These are phyloP conservation scores for Colinus virginianus DNA, from an alignment of 2,113 vertebrate genomes.

Conservation along the genomic window DNA sequence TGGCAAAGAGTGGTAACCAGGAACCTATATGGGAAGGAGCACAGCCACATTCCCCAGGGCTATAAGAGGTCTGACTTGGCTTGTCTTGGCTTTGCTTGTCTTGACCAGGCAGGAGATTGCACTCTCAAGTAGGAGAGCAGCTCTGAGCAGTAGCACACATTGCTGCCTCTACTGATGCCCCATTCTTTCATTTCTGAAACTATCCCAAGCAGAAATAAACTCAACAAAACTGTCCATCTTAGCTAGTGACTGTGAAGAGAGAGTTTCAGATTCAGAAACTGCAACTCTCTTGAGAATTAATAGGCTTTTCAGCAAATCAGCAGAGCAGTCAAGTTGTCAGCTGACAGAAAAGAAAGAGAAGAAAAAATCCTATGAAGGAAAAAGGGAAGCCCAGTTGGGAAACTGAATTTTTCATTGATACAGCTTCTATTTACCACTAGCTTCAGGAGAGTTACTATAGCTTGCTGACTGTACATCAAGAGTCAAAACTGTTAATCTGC, in stretches of 20 bases:
- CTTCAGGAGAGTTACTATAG: not conserved
- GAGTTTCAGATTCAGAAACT: not conserved
- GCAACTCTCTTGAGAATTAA: not conserved
- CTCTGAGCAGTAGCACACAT: fast-evolving
- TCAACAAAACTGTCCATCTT: not conserved
- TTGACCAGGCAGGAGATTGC: not conserved
- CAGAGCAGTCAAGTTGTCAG: not conserved
- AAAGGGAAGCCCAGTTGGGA: not conserved
- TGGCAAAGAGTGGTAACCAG: not conserved
- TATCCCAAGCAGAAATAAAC: fast-evolving
- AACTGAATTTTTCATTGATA: not conserved
- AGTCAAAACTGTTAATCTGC: not conserved
- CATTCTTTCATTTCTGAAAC: not conserved
- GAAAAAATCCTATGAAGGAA: not conserved
- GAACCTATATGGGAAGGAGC: not conserved
- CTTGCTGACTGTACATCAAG: fast-evolving
- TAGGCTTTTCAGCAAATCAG: not conserved
- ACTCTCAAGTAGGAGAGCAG: not conserved
- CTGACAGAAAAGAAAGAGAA: not conserved
- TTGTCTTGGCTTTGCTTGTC: not conserved
- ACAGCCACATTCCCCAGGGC: not conserved
- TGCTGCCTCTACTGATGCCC: not conserved
- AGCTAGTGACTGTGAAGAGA: not conserved
- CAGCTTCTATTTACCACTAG: not conserved
- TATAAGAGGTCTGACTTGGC: not conserved